phyloP scores from a whole-genome alignment of 2,888 invertebrate species.

The Malacosoma neustria region DNA sequence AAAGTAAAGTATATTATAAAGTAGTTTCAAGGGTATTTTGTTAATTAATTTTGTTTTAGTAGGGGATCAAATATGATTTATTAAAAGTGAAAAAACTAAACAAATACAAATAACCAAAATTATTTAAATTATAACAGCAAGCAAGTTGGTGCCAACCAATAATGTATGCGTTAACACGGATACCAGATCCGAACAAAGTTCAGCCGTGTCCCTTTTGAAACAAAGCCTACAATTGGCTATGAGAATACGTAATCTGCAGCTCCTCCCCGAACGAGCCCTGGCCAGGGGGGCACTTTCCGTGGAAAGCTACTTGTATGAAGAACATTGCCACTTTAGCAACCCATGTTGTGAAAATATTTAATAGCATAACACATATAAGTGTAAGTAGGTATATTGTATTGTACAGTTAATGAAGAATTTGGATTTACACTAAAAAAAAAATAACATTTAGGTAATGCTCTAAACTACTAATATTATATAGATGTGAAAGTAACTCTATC shows the following conservation, averaged over 20 bases:
- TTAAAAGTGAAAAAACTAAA: no score
- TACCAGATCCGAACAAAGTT: conserved; percentile 2
- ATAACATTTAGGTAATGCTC: no score
- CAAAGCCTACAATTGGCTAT: not conserved
- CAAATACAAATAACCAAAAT: no score
- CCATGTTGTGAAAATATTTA: not conserved
- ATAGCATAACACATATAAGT: not conserved
- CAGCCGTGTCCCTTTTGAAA: not conserved
- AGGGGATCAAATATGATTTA: no score
- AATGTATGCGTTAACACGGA: conserved; percentile 32
- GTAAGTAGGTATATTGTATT: not conserved
- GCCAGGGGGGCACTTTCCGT: conserved; percentile 4
- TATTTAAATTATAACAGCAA: no score
- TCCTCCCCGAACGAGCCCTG: conserved; percentile 9
- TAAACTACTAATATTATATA: no score
- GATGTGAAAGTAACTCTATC: no score
- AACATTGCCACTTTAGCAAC: conserved; percentile 41
- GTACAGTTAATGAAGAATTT: no score
- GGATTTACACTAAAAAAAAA: no score
- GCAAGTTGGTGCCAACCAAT: conserved; percentile 16
- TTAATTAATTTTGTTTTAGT: no score
- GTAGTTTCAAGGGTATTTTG: no score
- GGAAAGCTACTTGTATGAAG: conserved; percentile 41
- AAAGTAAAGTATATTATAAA: no score
- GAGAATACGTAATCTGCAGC: conserved; percentile 10